Percentiles rank a stretch among this genome's conserved stretches.
Evolutionary conservation across 2,113 vertebrate genomes (phyloP).

Genomic region (Corythaixoides concolor): DNA sequence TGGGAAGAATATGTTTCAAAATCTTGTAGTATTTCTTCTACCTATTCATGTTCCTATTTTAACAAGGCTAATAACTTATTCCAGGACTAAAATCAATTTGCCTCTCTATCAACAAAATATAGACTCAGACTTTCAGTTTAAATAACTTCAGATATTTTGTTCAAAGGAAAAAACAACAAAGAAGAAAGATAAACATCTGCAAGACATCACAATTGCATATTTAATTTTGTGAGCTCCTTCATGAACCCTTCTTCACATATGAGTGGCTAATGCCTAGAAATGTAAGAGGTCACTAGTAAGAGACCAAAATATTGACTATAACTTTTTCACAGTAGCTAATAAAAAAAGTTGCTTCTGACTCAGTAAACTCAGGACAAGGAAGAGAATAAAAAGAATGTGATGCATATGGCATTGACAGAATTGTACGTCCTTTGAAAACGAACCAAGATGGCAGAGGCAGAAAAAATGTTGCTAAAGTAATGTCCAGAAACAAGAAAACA

Average conservation of each 20-base stretch:
- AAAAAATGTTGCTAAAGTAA: not conserved
- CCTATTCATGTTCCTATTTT: not conserved
- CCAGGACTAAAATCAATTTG: not conserved
- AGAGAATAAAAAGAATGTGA: not conserved
- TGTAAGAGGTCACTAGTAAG: not conserved
- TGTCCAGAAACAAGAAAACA: not conserved
- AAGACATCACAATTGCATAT: not conserved
- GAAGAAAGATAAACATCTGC: not conserved
- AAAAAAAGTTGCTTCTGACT: not conserved
- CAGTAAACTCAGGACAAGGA: not conserved
- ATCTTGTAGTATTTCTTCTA: not conserved
- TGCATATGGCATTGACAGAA: not conserved
- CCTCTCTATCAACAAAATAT: not conserved
- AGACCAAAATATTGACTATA: not conserved
- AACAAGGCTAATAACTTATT: not conserved
- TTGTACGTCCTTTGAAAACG: not conserved
- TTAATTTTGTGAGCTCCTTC: not conserved
- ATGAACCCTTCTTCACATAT: not conserved
- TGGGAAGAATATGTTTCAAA: not conserved
- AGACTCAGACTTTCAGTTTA: not conserved
- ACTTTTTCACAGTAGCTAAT: not conserved
- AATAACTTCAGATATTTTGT: not conserved
- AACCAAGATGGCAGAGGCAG: not conserved
- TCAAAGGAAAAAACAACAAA: not conserved
- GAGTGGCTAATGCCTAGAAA: not conserved